These are phyloP conservation scores for Agriopis aurantiaria DNA, from an alignment of 2,888 invertebrate species.

Conservation along the genomic window DNA sequence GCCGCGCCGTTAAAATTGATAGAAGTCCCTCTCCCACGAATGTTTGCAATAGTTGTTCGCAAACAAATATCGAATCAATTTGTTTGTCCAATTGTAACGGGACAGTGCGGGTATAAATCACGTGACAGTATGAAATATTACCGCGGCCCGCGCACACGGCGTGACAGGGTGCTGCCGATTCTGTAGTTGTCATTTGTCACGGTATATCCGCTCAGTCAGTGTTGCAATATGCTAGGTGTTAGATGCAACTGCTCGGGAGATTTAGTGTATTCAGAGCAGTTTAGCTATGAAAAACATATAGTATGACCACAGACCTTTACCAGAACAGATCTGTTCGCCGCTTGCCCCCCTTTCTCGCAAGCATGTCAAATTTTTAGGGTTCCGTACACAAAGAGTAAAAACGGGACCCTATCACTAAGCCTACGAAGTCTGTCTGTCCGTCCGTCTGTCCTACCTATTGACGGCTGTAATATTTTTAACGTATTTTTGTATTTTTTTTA, in stretches of 20 bases:
- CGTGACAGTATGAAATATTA: slow-evolving; percentile 70
- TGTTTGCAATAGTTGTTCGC: slow-evolving; percentile 55
- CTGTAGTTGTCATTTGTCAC: slow-evolving; percentile 24
- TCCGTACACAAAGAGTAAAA: too few relatives aligned
- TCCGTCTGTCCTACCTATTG: too few relatives aligned
- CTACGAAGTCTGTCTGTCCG: too few relatives aligned
- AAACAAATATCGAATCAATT: slow-evolving; percentile 69
- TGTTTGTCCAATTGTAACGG: slow-evolving; percentile 67
- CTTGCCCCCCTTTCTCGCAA: too few relatives aligned
- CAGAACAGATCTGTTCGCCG: too few relatives aligned
- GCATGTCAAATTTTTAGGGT: too few relatives aligned
- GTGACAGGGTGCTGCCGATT: slow-evolving; percentile 20
- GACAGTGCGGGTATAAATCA: slow-evolving; percentile 65
- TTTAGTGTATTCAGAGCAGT: too few relatives aligned
- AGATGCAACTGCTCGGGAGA: slow-evolving; percentile 28
- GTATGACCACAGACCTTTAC: too few relatives aligned
- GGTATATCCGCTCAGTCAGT: slow-evolving; percentile 5
- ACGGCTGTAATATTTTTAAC: too few relatives aligned
- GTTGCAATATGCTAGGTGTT: slow-evolving; percentile 4
- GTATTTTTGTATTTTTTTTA: too few relatives aligned
- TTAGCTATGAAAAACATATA: too few relatives aligned
- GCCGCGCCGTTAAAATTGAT: slow-evolving; percentile 37
- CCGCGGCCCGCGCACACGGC: slow-evolving; percentile 42
- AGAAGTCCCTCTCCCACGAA: slow-evolving; percentile 42
- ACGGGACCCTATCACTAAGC: too few relatives aligned